Conservation (phyloP, 2,113 vertebrate genomes). For the Tursiops truncatus region DNA sequence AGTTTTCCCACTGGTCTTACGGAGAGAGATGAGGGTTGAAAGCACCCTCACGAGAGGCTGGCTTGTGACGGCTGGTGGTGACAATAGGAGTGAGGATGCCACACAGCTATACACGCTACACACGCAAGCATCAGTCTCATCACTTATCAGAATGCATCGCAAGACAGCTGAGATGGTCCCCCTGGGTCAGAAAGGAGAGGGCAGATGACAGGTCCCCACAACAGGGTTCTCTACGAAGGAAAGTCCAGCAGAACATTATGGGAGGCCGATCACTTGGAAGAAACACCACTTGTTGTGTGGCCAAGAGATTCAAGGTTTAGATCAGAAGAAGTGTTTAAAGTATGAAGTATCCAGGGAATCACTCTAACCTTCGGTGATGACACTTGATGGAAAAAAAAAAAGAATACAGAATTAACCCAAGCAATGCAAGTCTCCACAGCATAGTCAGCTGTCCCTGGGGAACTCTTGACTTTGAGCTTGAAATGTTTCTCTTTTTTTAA, state of each 20-base stretch:
- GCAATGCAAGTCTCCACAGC: fast-evolving
- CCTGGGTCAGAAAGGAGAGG: neutral
- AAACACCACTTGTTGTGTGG: fast-evolving
- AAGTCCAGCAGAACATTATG: fast-evolving
- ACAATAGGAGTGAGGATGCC: neutral
- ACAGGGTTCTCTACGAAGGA: fast-evolving
- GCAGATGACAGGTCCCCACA: neutral
- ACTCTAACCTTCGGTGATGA: neutral
- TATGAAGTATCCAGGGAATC: neutral
- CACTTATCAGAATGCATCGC: fast-evolving
- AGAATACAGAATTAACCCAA: neutral
- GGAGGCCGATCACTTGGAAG: neutral
- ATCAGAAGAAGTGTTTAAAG: fast-evolving
- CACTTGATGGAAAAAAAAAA: neutral
- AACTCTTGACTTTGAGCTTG: neutral
- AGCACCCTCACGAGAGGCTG: fast-evolving
- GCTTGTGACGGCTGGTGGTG: fast-evolving
- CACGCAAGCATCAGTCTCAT: fast-evolving
- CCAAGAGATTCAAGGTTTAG: no score
- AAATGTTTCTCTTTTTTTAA: neutral
- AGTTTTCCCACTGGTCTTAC: fast-evolving
- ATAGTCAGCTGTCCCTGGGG: neutral
- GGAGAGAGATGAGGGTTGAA: neutral
- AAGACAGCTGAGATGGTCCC: fast-evolving
- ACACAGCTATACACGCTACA: fast-evolving